Evolutionary conservation across 1,140 invertebrate genomes (phyloP), one percentile per base, ranked within the genome.

Genomic region (Papilio helenus): DNA sequence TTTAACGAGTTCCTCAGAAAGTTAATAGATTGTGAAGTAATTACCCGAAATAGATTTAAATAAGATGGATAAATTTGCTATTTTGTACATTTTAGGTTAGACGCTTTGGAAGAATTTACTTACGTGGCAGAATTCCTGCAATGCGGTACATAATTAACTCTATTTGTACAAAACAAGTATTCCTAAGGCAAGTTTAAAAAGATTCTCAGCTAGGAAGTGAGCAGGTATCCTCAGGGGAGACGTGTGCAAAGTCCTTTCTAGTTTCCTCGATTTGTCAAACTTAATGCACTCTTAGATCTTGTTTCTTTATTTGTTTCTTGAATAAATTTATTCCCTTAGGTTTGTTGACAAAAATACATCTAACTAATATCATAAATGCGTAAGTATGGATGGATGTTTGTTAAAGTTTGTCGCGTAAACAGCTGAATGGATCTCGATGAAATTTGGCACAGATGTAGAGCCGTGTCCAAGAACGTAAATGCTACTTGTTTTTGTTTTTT

Each of bases 91-190:
- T 34, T 34, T 2, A 34, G 34, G 34, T 34, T 34, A 34, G 34
- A 34, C 3, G 34, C 34, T 34, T 34, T 34, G 34, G 0, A 5
- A 34, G 1, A n/a, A n/a, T n/a, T n/a, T n/a, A n/a, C n/a, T n/a
- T n/a, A 14, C 58, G 61, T 65, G 14, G 10, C 61, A 65, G 61
- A 65, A 65, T 65, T 65, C 29, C 61, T 65, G 61, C 61, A 65
- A 16, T 65, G 61, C 61, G 61, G 26, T 16, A 65, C 0, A 65
- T 65, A 65, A 65, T 29, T 34, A 26, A 29, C 61, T 65, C 61
- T 16, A 65, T 65, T 65, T 65, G 61, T 16, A 7, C 14, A 65
- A 34, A 65, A 65, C 61, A 34, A 65, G 61, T 3, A 29, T 65
- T 65, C 10, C 23, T 65, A 65, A 65, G 61, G 26, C 29, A 65